Evolutionary conservation across 2,797 vertebrate species (phyloP).

Genomic region (Leuciscus waleckii): DNA sequence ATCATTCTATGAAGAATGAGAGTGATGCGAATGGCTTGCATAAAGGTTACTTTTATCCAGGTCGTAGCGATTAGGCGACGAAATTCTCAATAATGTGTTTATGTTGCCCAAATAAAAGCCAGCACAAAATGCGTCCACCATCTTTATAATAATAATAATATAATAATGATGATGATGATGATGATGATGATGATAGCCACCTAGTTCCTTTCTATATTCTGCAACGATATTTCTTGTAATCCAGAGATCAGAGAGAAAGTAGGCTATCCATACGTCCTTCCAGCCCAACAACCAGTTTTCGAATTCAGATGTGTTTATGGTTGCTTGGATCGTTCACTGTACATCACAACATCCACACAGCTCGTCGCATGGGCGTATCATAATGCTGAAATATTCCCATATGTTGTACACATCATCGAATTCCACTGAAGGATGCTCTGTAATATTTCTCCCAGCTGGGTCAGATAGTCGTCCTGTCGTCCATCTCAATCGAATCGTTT

Average conservation of each 20-base stretch:
- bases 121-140: slow-evolving; percentile 43
- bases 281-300: slow-evolving; percentile 40
- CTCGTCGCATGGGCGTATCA: slow-evolving; percentile 77
- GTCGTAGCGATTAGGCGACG: slow-evolving; percentile 58
- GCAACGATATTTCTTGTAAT: slow-evolving; percentile 26
- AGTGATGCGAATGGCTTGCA: slow-evolving; percentile 23
- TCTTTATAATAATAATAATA: slow-evolving; percentile 55
- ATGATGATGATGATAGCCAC: slow-evolving; percentile 2
- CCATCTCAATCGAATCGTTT: slow-evolving; percentile 59
- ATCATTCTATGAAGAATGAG: slow-evolving; percentile 25
- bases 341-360: slow-evolving; percentile 70
- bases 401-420: slow-evolving; percentile 60
- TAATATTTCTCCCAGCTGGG: slow-evolving; percentile 34
- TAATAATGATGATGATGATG: slow-evolving; percentile 48
- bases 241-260: slow-evolving; percentile 10
- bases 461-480: slow-evolving; percentile 61
- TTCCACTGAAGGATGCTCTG: slow-evolving; percentile 48
- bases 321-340: slow-evolving; percentile 72
- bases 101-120: slow-evolving; percentile 52
- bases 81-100: slow-evolving; percentile 61
- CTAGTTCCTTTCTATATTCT: slow-evolving; percentile 21
- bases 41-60: slow-evolving; percentile 55
- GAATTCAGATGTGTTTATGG: slow-evolving; percentile 63
- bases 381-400: slow-evolving; percentile 66
- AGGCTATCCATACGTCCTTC: slow-evolving; percentile 18